Evolutionary conservation across 2,797 vertebrate species (phyloP).

Genomic region (Pteropus rufus): DNA sequence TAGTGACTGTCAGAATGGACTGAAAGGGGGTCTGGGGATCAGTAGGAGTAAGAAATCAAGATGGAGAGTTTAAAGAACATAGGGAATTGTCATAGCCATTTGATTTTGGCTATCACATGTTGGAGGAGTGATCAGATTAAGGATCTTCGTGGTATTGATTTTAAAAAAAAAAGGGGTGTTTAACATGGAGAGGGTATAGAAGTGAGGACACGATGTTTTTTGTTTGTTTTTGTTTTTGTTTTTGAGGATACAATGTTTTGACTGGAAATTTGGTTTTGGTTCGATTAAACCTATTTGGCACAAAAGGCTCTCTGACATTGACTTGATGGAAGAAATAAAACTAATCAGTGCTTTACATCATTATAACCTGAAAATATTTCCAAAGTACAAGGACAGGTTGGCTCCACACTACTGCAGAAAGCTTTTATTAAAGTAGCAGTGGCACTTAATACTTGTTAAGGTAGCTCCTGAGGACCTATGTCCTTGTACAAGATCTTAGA

Average conservation of each 20-base stretch:
- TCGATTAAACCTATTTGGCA: not conserved
- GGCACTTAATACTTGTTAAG: not conserved
- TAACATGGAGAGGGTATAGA: not conserved
- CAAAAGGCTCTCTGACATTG: not conserved
- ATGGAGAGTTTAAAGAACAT: not conserved
- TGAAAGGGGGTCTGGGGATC: not conserved
- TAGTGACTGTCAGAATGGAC: not conserved
- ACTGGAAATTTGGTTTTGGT: not conserved
- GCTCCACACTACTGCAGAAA: not conserved
- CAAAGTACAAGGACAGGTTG: not conserved
- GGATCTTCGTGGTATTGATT: not conserved
- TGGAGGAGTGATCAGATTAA: not conserved
- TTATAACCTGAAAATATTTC: not conserved
- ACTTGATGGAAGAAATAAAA: not conserved
- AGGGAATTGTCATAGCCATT: not conserved
- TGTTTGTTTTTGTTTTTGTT: too few relatives aligned
- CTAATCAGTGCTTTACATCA: not conserved
- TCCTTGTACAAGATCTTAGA: not conserved
- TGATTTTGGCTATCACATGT: not conserved
- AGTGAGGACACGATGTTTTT: not conserved
- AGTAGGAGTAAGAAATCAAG: not conserved
- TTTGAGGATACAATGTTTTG: not conserved
- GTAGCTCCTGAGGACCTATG: not conserved
- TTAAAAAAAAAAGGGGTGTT: not conserved
- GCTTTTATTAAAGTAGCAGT: not conserved